Percentiles rank a stretch among this genome's conserved stretches.
Evolutionary conservation across 2,888 invertebrate genomes (phyloP).

Genomic region (Congeria kusceri): DNA sequence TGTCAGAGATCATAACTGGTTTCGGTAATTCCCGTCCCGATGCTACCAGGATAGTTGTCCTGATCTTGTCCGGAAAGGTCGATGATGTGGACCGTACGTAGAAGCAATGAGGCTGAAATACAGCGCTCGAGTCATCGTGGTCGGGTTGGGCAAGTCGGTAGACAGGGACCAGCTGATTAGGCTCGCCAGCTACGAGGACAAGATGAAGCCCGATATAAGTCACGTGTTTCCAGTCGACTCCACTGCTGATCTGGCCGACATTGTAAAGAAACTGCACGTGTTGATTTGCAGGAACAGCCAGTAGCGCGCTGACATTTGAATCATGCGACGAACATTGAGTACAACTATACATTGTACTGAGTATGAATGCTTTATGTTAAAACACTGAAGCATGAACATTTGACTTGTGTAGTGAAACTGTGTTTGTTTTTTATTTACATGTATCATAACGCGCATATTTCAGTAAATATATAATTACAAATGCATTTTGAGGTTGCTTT

Average conservation of each 20-base stretch:
- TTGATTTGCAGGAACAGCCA: slow-evolving; percentile 26
- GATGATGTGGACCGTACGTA: not conserved
- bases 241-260: slow-evolving; percentile 14
- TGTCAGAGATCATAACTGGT: too few species aligned
- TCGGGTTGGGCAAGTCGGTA: slow-evolving; percentile 24
- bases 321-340: too few species aligned
- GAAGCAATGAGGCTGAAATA: slow-evolving; percentile 25
- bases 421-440: too few species aligned
- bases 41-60: not conserved
- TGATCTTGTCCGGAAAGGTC: slow-evolving; percentile 33
- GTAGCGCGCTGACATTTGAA: too few species aligned
- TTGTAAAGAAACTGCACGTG: slow-evolving; percentile 32
- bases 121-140: slow-evolving; percentile 23
- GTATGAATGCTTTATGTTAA: too few species aligned
- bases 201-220: slow-evolving; percentile 28
- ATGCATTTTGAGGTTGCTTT: too few species aligned
- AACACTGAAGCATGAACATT: too few species aligned
- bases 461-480: too few species aligned
- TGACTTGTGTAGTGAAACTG: too few species aligned
- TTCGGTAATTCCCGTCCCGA: not conserved
- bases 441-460: too few species aligned
- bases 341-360: too few species aligned
- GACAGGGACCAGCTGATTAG: slow-evolving; percentile 22
- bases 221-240: slow-evolving; percentile 37
- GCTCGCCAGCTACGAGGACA: slow-evolving; percentile 40